A percentile compares a stretch with the other conserved stretches of the same genome.
Evolutionary conservation across 2,797 vertebrate genomes (phyloP).

Genomic region (Manis crassicaudata): DNA sequence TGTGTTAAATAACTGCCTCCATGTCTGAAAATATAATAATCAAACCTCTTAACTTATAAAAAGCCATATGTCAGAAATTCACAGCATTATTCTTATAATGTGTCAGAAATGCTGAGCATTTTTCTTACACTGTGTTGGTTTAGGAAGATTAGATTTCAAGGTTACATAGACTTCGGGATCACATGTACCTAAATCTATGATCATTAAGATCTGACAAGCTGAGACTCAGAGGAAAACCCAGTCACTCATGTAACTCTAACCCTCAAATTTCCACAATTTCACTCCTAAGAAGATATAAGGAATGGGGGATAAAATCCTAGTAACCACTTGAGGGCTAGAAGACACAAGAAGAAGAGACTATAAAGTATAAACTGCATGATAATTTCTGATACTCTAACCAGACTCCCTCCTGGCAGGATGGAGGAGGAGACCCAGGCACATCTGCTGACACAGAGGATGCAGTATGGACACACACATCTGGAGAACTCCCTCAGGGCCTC

Average conservation of each 20-base stretch:
- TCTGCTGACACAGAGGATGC: too few species aligned
- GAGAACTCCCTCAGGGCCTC: rapidly evolving
- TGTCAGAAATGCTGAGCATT: neutral
- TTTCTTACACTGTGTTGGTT: neutral
- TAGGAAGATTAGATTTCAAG: neutral
- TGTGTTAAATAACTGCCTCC: neutral
- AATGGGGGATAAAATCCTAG: neutral
- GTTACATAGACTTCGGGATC: neutral
- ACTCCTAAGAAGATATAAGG: neutral
- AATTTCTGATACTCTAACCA: neutral
- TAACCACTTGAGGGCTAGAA: neutral
- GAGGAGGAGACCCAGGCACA: too few species aligned
- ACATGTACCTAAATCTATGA: neutral
- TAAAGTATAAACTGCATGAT: neutral
- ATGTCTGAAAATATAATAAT: neutral
- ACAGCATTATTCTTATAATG: neutral
- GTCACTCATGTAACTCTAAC: neutral
- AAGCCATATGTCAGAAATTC: neutral
- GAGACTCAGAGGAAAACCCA: constrained; percentile 4
- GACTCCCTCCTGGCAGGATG: neutral
- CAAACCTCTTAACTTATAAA: neutral
- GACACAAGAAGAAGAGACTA: neutral
- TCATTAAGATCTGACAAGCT: neutral
- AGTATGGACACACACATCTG: neutral
- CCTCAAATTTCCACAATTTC: neutral